Evolutionary conservation across 2,888 invertebrate genomes (phyloP), one percentile per base, ranked within the genome.

Genomic region (Proisotoma minuta): DNA sequence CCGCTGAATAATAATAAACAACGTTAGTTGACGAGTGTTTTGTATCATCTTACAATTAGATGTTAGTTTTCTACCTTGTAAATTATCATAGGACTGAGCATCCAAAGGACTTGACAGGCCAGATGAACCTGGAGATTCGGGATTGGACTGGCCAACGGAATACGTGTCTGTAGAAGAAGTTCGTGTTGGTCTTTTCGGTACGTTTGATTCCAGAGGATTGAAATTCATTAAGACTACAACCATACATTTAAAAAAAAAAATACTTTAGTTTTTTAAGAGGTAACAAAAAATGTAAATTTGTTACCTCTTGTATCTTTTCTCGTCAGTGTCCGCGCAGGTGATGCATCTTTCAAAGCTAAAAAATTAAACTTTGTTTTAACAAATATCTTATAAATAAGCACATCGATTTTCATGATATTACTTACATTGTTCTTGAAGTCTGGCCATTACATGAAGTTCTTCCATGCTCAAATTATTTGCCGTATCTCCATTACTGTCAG

Each of bases 101-200:
- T 56, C 56, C 15, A 56, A 12, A 24, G 56, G 56, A 43, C 56
- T 56, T 15, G 56, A 56, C 3, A 56, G 24, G 22, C 56, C 56
- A 2, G 56, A 56, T 3, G 56, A 56, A 15, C 12, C 18, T 3
- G 56, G 56, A 8, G 56, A 56, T n/a, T 56, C 56, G 15, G 40
- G 47, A 43, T 56, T 56, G 2, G 68, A 68, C 26, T 68, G 63
- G 3, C 59, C 63, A 3, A 68, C 59, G 3, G 59, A 68, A 29
- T 68, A 68, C 3, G 68, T 68, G 53, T 68, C 68, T 3, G 65
- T 68, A 1, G 68, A 68, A 2, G 65, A 68, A 4, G 68, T 68
- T 5, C 68, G 48, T 3, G 60, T 61, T n/a, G 63, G 62, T 12
- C 62, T 48, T 43, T 60, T 18, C 47, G 56, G 28, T 4, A 4